Base-by-base conservation (phyloP, 2,113 vertebrate species). In the Chionis minor region DNA sequence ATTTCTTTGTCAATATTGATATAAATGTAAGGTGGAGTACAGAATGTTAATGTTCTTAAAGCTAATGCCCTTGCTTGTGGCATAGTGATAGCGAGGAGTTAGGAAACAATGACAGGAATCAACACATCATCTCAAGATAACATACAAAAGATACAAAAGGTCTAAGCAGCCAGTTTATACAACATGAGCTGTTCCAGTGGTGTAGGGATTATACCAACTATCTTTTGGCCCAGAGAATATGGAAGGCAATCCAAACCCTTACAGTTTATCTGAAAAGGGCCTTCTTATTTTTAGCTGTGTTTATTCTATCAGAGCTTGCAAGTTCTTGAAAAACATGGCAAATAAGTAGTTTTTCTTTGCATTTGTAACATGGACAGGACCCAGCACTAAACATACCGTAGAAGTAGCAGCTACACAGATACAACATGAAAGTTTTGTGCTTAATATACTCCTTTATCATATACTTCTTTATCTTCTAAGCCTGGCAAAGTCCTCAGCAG, bases 331-430 rank as follows among this genome's bases (percentile, higher is more conserved):
- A 94, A 80, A 73, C 28, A 65, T 51, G 30, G 22, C 61, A 84
- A 86, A 22, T 20, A 55, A 44, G 13, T 65, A 38, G 2, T 38
- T 91, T 62, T 89, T 71, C 65, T 81, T 91, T 80, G 73, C 35
- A 45, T 72, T 81, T 92, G 33, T 79, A 69, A 87, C 52, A 26
- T 52, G 66, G 49, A 70, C 73, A 45, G 20, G 33, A 91, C n/a
- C 5, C 24, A 95, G 56, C 72, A 51, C 73, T 73, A 81, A 72
- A 92, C 58, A 58, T 70, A 65, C n/a, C 38, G 33, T 85, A 69
- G 66, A 91, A 91, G 45, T 42, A 97, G 91, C 86, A 97, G 77
- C 91, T 91, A 97, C 77, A 61, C 38, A 82, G 72, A 91, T 83
- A 85, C 18, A 66, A 94, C 23, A 47, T n/a, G n/a, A 44, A 86